Percentiles rank a stretch among this genome's conserved stretches.
Evolutionary conservation across 2,113 vertebrate species (phyloP).

Genomic region (Malurus elegans): DNA sequence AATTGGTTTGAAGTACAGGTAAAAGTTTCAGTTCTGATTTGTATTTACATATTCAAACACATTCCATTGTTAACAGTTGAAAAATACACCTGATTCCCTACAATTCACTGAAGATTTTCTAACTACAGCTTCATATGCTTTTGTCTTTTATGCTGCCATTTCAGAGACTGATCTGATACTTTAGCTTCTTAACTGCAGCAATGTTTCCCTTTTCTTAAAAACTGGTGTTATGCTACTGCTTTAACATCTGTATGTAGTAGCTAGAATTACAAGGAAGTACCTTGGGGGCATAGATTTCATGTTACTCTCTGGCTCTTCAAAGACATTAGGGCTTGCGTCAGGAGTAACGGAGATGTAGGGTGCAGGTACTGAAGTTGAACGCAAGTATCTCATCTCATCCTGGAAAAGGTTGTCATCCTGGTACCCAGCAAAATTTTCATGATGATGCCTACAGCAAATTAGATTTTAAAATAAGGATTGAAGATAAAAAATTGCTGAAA

Average conservation of each 20-base stretch:
- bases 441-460: conserved; percentile 86
- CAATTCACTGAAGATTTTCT: not conserved
- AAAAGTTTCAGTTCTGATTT: not conserved
- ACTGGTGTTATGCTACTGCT: not conserved
- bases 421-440: conserved; percentile 93
- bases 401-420: conserved; percentile 98
- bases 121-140: not conserved
- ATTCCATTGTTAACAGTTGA: not conserved
- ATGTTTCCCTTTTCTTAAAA: not conserved
- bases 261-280: conserved; percentile 70
- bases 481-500: not conserved
- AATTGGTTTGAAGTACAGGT: not conserved
- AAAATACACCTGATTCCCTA: not conserved
- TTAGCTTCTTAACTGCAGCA: not conserved
- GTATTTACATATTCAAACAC: not conserved
- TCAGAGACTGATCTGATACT: not conserved
- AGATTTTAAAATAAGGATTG: conserved; percentile 8
- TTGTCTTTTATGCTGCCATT: not conserved
- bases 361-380: conserved; percentile 95
- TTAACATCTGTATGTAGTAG: not conserved
- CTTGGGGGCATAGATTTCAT: conserved; percentile 99
- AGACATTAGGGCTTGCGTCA: conserved; percentile 96
- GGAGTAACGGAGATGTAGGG: conserved; percentile 98
- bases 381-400: conserved; percentile 97
- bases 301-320: conserved; percentile 97